phyloP scores from a whole-genome alignment of 2,113 vertebrate genomes.

The Nannospalax galili region DNA sequence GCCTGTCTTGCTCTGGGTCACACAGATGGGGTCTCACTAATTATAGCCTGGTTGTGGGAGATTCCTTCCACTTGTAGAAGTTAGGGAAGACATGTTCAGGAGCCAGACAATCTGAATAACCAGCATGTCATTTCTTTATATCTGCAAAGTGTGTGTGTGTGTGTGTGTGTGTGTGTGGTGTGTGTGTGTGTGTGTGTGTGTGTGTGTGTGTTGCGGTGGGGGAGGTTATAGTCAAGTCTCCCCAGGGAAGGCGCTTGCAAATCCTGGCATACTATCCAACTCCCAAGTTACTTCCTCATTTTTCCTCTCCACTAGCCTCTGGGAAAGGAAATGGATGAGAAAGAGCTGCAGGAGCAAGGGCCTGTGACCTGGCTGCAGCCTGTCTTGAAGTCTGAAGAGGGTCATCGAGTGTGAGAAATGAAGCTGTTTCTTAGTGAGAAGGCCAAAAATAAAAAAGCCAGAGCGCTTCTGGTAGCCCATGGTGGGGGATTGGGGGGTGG shows the following conservation, averaged over 20 bases:
- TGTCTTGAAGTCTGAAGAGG: background rate
- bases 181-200: too few relatives aligned
- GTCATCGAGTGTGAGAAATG: background rate
- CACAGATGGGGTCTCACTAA: background rate
- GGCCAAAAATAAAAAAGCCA: background rate
- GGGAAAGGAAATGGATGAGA: background rate
- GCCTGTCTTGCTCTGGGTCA: background rate
- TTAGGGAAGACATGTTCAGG: background rate
- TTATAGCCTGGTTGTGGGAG: background rate
- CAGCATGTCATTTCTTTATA: background rate
- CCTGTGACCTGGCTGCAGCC: background rate
- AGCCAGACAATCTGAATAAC: background rate
- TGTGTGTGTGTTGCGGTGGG: background rate
- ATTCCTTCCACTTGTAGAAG: background rate
- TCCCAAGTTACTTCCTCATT: slow-evolving; percentile 21
- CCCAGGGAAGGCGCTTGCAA: background rate
- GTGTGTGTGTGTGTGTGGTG: too few relatives aligned
- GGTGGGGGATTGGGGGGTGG: too few relatives aligned
- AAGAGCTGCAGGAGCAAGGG: background rate
- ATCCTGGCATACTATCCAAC: background rate
- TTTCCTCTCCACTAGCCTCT: slow-evolving; percentile 20
- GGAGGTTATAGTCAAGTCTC: background rate
- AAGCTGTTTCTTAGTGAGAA: background rate
- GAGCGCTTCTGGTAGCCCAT: background rate
- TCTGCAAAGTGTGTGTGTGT: background rate